Percentiles rank a stretch among this genome's conserved stretches.
Conservation (phyloP, 2,888 invertebrate genomes). For the Idaea dimidiata region DNA sequence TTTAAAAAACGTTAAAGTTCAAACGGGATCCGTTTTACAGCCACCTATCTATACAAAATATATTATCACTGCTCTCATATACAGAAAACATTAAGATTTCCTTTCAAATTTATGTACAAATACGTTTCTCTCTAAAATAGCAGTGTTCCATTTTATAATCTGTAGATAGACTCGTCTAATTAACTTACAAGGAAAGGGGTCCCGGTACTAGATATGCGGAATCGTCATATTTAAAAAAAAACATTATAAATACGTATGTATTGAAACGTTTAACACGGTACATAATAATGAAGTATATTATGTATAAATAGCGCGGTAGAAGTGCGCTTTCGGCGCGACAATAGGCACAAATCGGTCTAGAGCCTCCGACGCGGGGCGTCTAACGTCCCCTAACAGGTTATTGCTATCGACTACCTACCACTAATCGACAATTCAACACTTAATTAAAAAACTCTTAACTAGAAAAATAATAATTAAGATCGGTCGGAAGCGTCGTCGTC, state of each 20-base stretch:
- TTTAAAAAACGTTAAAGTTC: conserved; percentile 50
- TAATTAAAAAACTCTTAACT: conserved; percentile 55
- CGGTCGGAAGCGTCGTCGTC: conserved; percentile 28
- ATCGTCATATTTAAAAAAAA: conserved; percentile 41
- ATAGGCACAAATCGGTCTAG: conserved; percentile 59
- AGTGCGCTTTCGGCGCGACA: conserved; percentile 36
- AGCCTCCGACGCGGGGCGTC: conserved; percentile 43
- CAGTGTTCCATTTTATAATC: conserved; percentile 47
- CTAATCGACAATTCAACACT: conserved; percentile 63
- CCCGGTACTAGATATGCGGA: conserved; percentile 47
- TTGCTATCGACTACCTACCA: conserved; percentile 65
- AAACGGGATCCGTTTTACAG: conserved; percentile 47
- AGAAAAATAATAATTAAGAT: conserved; percentile 36
- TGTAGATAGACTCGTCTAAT: conserved; percentile 40
- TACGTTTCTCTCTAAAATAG: conserved; percentile 57
- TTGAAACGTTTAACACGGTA: conserved; percentile 42
- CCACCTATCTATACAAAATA: conserved; percentile 61
- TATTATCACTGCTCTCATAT: conserved; percentile 67
- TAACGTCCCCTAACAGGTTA: conserved; percentile 45
- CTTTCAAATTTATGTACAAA: conserved; percentile 62
- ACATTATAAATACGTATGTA: conserved; percentile 26
- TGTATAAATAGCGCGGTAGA: conserved; percentile 16
- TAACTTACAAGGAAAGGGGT: conserved; percentile 44
- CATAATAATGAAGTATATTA: conserved; percentile 30
- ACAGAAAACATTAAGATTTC: conserved; percentile 55